These are phyloP conservation scores for Oreonectes daqikongensis DNA, from an alignment of 2,797 vertebrate species.

Conservation along the genomic window DNA sequence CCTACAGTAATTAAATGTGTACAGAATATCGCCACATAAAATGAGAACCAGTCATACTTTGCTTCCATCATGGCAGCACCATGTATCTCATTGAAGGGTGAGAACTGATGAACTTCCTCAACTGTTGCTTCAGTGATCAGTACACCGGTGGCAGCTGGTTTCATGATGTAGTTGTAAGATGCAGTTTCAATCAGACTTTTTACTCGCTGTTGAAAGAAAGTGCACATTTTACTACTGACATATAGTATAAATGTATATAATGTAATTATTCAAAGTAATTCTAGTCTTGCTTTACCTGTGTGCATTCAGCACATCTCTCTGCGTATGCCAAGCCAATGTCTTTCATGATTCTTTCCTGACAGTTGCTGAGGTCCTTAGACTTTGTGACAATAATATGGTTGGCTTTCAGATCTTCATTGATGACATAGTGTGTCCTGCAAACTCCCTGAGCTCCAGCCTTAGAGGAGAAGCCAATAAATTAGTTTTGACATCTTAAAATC, in stretches of 20 bases:
- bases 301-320: constrained; percentile 71
- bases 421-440: constrained; percentile 74
- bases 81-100: constrained; percentile 78
- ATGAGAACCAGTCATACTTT: constrained; percentile 71
- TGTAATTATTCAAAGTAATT: neutral
- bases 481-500: neutral
- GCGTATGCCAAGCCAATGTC: constrained; percentile 77
- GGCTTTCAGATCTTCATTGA: constrained; percentile 66
- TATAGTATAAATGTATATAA: constrained; percentile 20
- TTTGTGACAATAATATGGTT: constrained; percentile 71
- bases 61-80: constrained; percentile 80
- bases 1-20: neutral
- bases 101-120: constrained; percentile 80
- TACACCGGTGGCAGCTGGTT: constrained; percentile 66
- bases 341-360: constrained; percentile 74
- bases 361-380: constrained; percentile 77
- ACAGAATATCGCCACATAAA: no score
- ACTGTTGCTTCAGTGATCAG: constrained; percentile 75
- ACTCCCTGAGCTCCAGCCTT: constrained; percentile 75
- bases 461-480: constrained; percentile 13
- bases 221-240: neutral
- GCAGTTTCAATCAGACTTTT: constrained; percentile 72
- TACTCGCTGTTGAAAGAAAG: constrained; percentile 69
- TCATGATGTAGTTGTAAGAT: constrained; percentile 80
- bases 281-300: constrained; percentile 70